Evolutionary conservation across 2,797 vertebrate species (phyloP), one percentile per base, ranked within the genome.

Genomic region (Morelia viridis): DNA sequence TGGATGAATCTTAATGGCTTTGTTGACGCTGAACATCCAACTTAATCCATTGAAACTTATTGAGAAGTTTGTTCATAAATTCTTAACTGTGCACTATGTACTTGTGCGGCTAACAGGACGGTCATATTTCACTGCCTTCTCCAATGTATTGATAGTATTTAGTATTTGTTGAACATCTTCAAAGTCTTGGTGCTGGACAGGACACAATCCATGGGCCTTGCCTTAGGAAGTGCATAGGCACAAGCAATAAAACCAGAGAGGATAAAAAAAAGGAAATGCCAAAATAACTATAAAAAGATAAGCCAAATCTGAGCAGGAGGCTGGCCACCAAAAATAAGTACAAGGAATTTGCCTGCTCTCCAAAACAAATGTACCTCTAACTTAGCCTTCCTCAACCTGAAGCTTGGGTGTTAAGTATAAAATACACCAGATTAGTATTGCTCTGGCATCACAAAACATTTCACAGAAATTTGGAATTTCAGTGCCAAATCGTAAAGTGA

Each of bases 1-100:
- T 1, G 93, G 94, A 92, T 92, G 95, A 93, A 94, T 95, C 93
- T 93, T 90, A 85, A 90, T 91, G 87, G 94, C 93, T 94, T 95
- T 90, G 92, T 89, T 85, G 88, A 87, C 90, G 65, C 28, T 87
- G 84, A 91, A 87, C 58, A 64, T 64, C 60, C 11, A 94, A 56
- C 89, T 92, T 95, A 84, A 88, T 89, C 90, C 94, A 53, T 46
- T n/a, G 76, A 95, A 83, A 76, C n/a, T 0, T 0, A 5, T 0
- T 62, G 68, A 4, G 87, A 31, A 94, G 92, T 93, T 22, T 91
- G 90, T 50, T 35, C 62, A 0, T 0, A 19, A 93, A 87, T 89
- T 89, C 90, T 91, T 83, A 90, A 56, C 31, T 71, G 65, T 71
- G n/a, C 13, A 28, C 89, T 94, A 91, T 28, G 62, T 76, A 92